Base-by-base conservation (phyloP, 2,113 vertebrate species). In the Cinclus mexicanus region DNA sequence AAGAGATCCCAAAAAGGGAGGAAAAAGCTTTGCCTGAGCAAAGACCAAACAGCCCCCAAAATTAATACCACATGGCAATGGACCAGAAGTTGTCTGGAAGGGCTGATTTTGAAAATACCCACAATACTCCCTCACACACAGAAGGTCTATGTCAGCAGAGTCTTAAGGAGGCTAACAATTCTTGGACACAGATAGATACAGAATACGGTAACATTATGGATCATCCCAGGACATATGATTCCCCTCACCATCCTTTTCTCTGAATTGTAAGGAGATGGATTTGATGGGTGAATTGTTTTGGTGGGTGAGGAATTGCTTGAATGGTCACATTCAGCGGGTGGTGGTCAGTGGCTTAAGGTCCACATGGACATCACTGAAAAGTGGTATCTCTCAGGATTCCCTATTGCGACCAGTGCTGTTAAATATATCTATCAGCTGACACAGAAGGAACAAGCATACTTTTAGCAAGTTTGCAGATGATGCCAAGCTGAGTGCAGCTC, bases 1-100 rank as follows among this genome's bases (percentile, higher is more conserved):
- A 21, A 60, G 31, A 29, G 12, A 25, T 52, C 21, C 12, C 39
- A 21, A 61, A 52, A 52, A 35, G 16, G 10, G 21, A 71, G 28
- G 13, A 17, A 31, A 53, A 61, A 6, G 13, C 47, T 83, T 52
- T 31, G 8, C 33, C 56, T 37, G 31, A 31, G 10, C 21, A 37
- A 72, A 53, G 26, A 46, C 39, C 39, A 11, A 44, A 31, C 7
- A 61, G 7, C 26, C 37, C 0, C 0, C 16, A 25, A 72, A 63
- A 37, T 26, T 53, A 72, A 53, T 46, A 33, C 33, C 17, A 18
- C 0, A 0, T 0, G 0, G 11, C 21, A 72, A 44, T 37, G 23
- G 35, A 28, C 29, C 0, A 0, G 33, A 52, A 63, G 22, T 21
- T 46, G 17, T 33, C 22, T 61, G 21, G 33, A 21, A 44, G 26